phyloP scores from a whole-genome alignment of 2,888 invertebrate species.

The Ectemnius lituratus region DNA sequence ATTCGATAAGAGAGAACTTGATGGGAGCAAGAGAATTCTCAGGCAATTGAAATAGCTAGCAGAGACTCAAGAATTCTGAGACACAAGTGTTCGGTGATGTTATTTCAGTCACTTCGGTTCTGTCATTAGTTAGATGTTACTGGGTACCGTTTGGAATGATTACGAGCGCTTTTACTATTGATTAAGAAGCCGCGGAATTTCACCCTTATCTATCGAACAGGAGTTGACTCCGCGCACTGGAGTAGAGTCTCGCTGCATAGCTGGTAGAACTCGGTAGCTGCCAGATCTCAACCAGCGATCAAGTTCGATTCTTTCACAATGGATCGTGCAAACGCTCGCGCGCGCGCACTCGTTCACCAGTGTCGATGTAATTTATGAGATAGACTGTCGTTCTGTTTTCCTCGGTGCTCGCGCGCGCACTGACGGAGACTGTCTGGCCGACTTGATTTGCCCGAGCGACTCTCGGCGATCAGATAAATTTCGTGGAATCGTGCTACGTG shows the following conservation, averaged over 20 bases:
- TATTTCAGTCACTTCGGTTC: too few species aligned
- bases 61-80: too few species aligned
- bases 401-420: slow-evolving; percentile 31
- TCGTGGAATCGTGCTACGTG: slow-evolving; percentile 50
- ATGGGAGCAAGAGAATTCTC: too few species aligned
- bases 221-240: too few species aligned
- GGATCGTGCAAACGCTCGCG: slow-evolving; percentile 20
- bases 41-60: too few species aligned
- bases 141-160: too few species aligned
- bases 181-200: slow-evolving; percentile 1
- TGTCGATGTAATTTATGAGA: slow-evolving; percentile 50
- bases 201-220: not conserved
- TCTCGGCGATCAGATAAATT: slow-evolving; percentile 52
- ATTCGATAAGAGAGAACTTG: too few species aligned
- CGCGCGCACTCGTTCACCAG: slow-evolving; percentile 19
- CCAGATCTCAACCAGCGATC: slow-evolving; percentile 25
- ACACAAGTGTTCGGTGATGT: too few species aligned
- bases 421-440: slow-evolving; percentile 30
- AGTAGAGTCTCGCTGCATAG: too few species aligned
- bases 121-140: too few species aligned
- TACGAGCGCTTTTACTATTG: too few species aligned
- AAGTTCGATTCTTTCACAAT: slow-evolving; percentile 42
- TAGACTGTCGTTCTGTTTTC: slow-evolving; percentile 51
- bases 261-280: too few species aligned
- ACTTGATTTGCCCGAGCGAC: slow-evolving; percentile 48